Base-by-base conservation (phyloP, 2,113 vertebrate species). In the Cephalophus harveyi region DNA sequence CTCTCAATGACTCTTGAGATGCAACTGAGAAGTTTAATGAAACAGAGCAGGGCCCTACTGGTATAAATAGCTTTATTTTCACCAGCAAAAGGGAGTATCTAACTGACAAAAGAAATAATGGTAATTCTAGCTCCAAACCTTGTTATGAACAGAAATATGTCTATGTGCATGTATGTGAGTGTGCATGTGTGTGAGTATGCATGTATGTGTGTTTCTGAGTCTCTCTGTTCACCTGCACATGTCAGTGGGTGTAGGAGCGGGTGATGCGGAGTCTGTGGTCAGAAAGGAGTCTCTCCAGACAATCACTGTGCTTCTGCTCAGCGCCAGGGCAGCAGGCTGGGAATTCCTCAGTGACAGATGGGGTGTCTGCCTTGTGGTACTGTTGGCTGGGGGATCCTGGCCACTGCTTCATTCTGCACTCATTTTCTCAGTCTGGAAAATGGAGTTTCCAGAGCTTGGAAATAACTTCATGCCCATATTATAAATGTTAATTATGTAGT, bases 371-470 rank as follows among this genome's bases (percentile, higher is more conserved):
- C 27, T 90, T 48, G 50, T 17, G 76, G 40, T 90, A 43, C 36
- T 79, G 17, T 19, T 50, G 55, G 25, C 30, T 59, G 83, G 25
- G 43, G 27, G 21, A 36, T 50, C 40, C 48, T 28, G 11, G 30
- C 74, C 25, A 43, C 10, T 87, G 23, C 25, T 92, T 79, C 43
- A 4, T 55, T 87, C 48, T 48, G 33, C 4, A 12, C 14, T 78
- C 46, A 59, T 54, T 43, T 74, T 59, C 52, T 52, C 46, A 91
- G 48, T 57, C 48, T 74, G 62, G 2, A 2, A 46, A 86, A 43
- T 57, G 57, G 71, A 87, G 23, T 87, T 97, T 84, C 67, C 16
- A 67, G 91, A 93, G 27, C 33, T 71, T 57, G 74, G 54, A 85
- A 83, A 48, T 36, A 76, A 59, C 30, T 46, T 27, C 19, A 28